A percentile compares a stretch with the other conserved stretches of the same genome.
phyloP scores from a whole-genome alignment of 2,797 vertebrate genomes.

The Gastrophryne carolinensis region DNA sequence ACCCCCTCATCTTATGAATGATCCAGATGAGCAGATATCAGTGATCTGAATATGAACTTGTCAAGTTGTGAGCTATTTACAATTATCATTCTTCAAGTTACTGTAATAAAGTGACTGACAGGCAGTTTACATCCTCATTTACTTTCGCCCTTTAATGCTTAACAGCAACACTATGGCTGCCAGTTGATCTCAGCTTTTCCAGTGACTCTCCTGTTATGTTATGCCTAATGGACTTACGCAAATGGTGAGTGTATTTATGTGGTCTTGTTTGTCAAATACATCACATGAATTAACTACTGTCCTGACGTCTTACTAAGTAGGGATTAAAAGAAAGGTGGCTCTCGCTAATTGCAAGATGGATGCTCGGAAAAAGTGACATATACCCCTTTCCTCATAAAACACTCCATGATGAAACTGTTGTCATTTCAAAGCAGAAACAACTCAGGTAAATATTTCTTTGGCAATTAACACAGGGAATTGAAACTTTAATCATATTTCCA shows the following conservation, averaged over 20 bases:
- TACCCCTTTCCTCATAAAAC: not conserved
- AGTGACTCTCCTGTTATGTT: slow-evolving; percentile 41
- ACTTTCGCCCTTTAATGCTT: slow-evolving; percentile 3
- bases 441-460: slow-evolving; percentile 37
- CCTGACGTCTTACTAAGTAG: slow-evolving; percentile 39
- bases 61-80: slow-evolving; percentile 28
- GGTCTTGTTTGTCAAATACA: slow-evolving; percentile 46
- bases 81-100: slow-evolving; percentile 16
- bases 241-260: slow-evolving; percentile 40
- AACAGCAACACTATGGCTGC: slow-evolving; percentile 20
- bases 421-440: slow-evolving; percentile 29
- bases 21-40: not conserved
- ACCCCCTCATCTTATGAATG: too few species aligned
- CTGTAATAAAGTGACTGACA: slow-evolving; percentile 28
- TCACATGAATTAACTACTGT: slow-evolving; percentile 48
- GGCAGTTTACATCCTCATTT: slow-evolving; percentile 19
- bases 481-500: slow-evolving; percentile 7
- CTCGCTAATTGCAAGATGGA: slow-evolving; percentile 49
- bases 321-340: slow-evolving; percentile 38
- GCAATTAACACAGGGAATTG: slow-evolving; percentile 8
- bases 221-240: slow-evolving; percentile 35
- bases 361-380: slow-evolving; percentile 41
- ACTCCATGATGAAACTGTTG: slow-evolving; percentile 35
- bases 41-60: slow-evolving; percentile 4
- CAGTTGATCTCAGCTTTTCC: slow-evolving; percentile 47